Evolutionary conservation across 2,888 invertebrate species (phyloP), one percentile per base, ranked within the genome.

Genomic region (Conomelus anceps): DNA sequence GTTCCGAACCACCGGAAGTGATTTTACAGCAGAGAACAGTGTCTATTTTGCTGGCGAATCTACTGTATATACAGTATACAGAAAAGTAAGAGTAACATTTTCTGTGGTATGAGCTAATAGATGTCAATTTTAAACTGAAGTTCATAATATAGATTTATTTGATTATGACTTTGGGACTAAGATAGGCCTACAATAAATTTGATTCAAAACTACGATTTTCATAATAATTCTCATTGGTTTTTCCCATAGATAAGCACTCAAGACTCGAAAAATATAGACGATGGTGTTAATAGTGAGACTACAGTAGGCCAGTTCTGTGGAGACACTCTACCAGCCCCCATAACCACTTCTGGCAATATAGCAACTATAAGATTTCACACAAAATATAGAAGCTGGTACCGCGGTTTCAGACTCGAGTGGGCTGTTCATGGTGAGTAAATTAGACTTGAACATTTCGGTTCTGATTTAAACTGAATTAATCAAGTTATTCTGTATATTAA

Each of bases 381-480:
- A 1, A 63, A 20, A 7, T 4, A n/a, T 20, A 63, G 63, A n/a
- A n/a, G 85, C 22, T 63, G 85, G 24, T n/a, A 63, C 13, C 17
- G 22, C 9, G 89, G 89, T 20, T 91, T 91, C 89, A 89, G 90
- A 20, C 87, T 91, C 22, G 91, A 91, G 86, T 91, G 91, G 91
- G 88, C 88, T 22, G 90, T 91, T 23, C 85, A 87, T 84, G 91
- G 91, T 90, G 20, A 89, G 88, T 86, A 20, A 6, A 89, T 63
- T 7, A 24, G n/a, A 34, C 11, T 26, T 26, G 11, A 7, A 26
- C 4, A 26, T 26, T 26, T 11, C 26, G 26, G 4, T 7, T 7
- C 26, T 7, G 6, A 26, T 4, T 26, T 26, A 26, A 26, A 7
- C n/a, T n/a, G n/a, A n/a, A n/a, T n/a, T n/a, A n/a, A n/a, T n/a